A percentile compares a stretch with the other conserved stretches of the same genome.
Evolutionary conservation across 1,140 invertebrate species (phyloP).

Genomic region (Heliconius nattereri): DNA sequence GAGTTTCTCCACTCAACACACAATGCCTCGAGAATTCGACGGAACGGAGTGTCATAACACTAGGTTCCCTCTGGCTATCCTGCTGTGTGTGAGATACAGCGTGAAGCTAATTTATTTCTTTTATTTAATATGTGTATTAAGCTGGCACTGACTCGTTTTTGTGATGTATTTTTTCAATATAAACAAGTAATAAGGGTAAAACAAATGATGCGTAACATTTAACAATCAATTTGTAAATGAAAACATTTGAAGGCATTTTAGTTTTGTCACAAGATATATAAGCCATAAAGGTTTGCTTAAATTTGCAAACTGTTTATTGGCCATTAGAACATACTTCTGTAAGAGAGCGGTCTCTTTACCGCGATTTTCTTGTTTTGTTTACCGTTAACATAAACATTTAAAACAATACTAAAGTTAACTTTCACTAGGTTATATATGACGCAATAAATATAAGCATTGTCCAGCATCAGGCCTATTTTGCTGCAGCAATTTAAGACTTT

Average conservation of each 20-base stretch:
- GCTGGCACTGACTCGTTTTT: too few species aligned
- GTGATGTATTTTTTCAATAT: too few species aligned
- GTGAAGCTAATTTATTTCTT: too few species aligned
- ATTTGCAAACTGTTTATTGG: conserved; percentile 65
- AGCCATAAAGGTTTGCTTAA: conserved; percentile 51
- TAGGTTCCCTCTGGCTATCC: too few species aligned
- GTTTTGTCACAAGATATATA: conserved; percentile 36
- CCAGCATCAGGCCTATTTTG: conserved; percentile 43
- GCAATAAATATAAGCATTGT: conserved; percentile 67
- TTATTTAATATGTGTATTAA: too few species aligned
- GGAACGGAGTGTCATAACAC: too few species aligned
- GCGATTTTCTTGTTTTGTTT: conserved; percentile 56
- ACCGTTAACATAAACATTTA: conserved; percentile 62
- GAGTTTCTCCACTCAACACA: too few species aligned
- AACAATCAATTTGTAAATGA: not conserved
- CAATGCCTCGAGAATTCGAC: too few species aligned
- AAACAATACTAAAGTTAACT: conserved; percentile 63
- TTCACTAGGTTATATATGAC: conserved; percentile 75
- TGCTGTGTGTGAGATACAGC: too few species aligned
- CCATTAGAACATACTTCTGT: conserved; percentile 62
- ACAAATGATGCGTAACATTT: not conserved
- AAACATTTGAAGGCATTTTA: not conserved
- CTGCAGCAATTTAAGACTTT: conserved; percentile 50
- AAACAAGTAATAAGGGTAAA: not conserved
- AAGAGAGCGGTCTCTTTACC: conserved; percentile 52